Conservation (phyloP, 2,113 vertebrate species). For the Sander vitreus region DNA sequence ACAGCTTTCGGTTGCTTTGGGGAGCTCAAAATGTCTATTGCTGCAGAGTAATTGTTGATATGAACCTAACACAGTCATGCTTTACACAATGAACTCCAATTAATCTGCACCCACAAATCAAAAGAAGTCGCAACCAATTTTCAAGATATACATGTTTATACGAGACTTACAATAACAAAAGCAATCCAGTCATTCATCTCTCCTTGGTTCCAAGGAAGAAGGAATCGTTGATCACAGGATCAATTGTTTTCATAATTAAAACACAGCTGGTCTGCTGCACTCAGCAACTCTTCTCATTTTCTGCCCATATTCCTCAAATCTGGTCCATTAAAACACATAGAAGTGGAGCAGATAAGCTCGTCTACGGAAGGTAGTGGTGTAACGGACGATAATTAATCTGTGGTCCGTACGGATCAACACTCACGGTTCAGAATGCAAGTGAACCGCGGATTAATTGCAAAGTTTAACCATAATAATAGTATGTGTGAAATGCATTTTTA, state of each 20-base stretch:
- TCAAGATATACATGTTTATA: constrained; percentile 38
- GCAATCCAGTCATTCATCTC: constrained; percentile 11
- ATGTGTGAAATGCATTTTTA: no score
- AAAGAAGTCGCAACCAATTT: constrained; percentile 19
- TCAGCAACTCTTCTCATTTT: no score
- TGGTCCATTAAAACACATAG: no score
- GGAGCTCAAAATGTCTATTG: constrained; percentile 32
- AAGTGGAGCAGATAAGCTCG: no score
- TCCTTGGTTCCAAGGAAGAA: constrained; percentile 8
- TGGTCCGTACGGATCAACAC: no score
- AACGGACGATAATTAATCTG: no score
- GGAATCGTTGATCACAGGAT: no score
- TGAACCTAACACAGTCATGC: constrained; percentile 26
- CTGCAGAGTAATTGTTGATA: constrained; percentile 34
- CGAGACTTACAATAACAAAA: constrained; percentile 33
- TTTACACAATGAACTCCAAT: constrained; percentile 37
- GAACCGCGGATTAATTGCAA: no score
- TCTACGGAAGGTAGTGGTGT: no score
- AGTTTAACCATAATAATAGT: no score
- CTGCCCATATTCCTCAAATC: no score
- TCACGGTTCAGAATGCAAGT: no score
- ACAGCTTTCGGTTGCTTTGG: constrained; percentile 24
- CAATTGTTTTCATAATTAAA: background rate
- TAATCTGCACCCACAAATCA: constrained; percentile 46
- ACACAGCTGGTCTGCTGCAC: background rate